phyloP scores from a whole-genome alignment of 2,888 invertebrate species.

The Cartodere bifasciata region DNA sequence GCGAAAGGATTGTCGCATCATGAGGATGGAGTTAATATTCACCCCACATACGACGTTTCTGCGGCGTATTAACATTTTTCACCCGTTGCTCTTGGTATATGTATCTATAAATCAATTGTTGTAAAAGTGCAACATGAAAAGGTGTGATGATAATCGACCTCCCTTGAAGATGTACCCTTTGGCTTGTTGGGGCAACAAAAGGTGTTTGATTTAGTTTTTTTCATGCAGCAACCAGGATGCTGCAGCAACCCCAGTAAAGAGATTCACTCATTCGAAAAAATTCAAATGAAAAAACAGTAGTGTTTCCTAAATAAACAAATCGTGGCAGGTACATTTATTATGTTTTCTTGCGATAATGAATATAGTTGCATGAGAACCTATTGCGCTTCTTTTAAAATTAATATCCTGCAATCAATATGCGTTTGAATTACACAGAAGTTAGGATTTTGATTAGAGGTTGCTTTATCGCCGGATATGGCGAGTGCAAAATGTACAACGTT shows the following conservation, averaged over 20 bases:
- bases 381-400: too few species aligned
- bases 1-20: too few species aligned
- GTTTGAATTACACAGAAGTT: slow-evolving; percentile 21
- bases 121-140: slow-evolving; percentile 23
- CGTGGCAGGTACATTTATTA: too few species aligned
- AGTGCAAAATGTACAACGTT: slow-evolving; percentile 24
- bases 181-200: slow-evolving; percentile 25
- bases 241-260: too few species aligned
- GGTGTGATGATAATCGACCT: slow-evolving; percentile 31
- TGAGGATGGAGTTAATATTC: slow-evolving; percentile 20
- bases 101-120: slow-evolving; percentile 27
- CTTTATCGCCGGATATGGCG: slow-evolving; percentile 23
- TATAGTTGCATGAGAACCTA: too few species aligned
- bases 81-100: slow-evolving; percentile 24
- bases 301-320: too few species aligned
- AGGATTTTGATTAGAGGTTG: slow-evolving; percentile 22
- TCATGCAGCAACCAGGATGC: too few species aligned
- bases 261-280: too few species aligned
- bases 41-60: slow-evolving; percentile 15
- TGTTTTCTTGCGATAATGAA: too few species aligned
- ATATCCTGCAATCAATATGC: too few species aligned
- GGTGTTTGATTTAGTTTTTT: slow-evolving; percentile 22
- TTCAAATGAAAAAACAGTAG: too few species aligned
- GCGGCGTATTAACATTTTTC: slow-evolving; percentile 14
- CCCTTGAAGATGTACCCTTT: slow-evolving; percentile 26